Base-by-base conservation (phyloP, 2,113 vertebrate species). In the Grallaria varia region DNA sequence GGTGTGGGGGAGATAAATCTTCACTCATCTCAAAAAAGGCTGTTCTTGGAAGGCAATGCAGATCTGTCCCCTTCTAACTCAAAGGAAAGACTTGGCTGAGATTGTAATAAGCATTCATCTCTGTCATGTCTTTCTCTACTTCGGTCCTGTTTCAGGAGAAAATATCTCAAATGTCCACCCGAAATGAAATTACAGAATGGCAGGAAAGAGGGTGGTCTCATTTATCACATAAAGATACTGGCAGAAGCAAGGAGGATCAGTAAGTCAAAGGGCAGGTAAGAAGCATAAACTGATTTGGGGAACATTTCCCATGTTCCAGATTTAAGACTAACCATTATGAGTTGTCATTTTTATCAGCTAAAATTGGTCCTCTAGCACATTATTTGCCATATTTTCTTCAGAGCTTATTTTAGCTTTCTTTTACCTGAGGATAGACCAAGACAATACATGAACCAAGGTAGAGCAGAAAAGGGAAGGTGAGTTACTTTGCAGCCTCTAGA, bases 131-230 rank as follows among this genome's bases (percentile, higher is more conserved):
- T 84, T 84, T 89, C 58, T 87, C 69, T 75, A 15, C 35, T 55
- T 84, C n/a, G 52, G 63, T 44, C 45, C 30, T 88, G 19, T 60
- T 89, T 84, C 73, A 69, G 78, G 49, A 79, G 55, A 80, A 75
- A 78, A 71, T 71, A 64, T 56, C 58, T 75, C 62, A 90, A 83
- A 87, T 59, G 24, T 37, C 27, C 45, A 63, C 21, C 52, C 35
- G 30, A 93, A 95, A 93, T 63, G 39, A 78, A 90, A 92, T 87
- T 92, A 72, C 42, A 76, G 60, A 89, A 86, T 80, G 55, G n/a
- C 45, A 81, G 47, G 39, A 78, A 87, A 39, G n/a, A 71, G 30
- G 33, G 80, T 90, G 40, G 52, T 86, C 35, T 92, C 95, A 89
- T 93, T 93, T 66, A 79, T 94, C 90, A 89, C 73, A 40, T 37